phyloP scores from a whole-genome alignment of 2,888 invertebrate species.

The Noctua fimbriata region DNA sequence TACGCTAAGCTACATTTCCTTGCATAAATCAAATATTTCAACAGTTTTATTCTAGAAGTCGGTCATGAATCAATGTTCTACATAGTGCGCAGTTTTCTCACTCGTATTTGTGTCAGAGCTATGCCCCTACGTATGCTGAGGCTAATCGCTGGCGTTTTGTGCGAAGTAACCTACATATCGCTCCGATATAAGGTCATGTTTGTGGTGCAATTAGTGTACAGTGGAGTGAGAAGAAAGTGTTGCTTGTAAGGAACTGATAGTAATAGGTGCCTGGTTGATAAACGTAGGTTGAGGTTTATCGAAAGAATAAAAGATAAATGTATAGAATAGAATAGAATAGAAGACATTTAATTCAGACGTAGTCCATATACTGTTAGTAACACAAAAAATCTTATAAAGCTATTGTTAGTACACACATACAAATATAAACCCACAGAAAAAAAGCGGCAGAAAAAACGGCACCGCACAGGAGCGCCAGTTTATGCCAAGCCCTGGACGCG shows the following conservation, averaged over 20 bases:
- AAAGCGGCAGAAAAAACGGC: too few relatives aligned
- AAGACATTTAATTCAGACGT: too few relatives aligned
- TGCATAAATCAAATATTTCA: conserved; percentile 15
- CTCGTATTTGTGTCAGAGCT: conserved; percentile 57
- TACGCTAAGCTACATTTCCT: background rate
- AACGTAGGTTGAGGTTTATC: background rate
- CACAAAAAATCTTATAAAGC: too few relatives aligned
- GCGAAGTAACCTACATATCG: conserved; percentile 63
- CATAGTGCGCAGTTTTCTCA: conserved; percentile 37
- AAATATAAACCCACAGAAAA: too few relatives aligned
- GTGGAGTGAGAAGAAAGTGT: conserved; percentile 26
- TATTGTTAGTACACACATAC: too few relatives aligned
- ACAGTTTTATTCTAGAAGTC: conserved; percentile 11
- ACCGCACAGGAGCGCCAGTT: too few relatives aligned
- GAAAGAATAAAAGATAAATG: background rate
- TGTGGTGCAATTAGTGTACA: conserved; percentile 48
- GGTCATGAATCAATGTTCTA: conserved; percentile 23
- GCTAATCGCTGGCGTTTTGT: conserved; percentile 59
- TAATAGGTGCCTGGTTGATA: background rate
- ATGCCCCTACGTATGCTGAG: conserved; percentile 42
- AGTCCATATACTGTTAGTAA: too few relatives aligned
- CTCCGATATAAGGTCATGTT: conserved; percentile 65
- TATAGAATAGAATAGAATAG: too few relatives aligned
- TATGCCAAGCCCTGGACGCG: too few relatives aligned
- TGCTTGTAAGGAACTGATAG: conserved; percentile 36